Evolutionary conservation across 2,888 invertebrate genomes (phyloP), one percentile per base, ranked within the genome.

Genomic region (Blastobasis adustella): DNA sequence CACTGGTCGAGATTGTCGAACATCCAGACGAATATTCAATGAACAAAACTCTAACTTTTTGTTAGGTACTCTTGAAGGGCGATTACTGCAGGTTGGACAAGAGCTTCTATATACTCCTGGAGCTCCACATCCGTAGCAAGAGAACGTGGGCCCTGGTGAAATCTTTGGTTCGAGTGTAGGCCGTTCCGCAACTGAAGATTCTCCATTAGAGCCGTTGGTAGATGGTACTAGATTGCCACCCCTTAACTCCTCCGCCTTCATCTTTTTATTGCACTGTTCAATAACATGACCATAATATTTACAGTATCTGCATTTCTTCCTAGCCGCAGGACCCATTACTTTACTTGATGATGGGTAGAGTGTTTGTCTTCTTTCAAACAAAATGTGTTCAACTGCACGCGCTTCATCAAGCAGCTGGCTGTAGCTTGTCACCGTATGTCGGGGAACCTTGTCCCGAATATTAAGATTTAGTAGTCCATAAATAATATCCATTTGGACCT

Each of bases 101-200:
- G 53, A 54, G 10, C 48, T 53, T 9, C 58, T 45, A 0, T 53
- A 50, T 1, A 58, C 50, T 8, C 58, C 58, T 2, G 56, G 56
- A 10, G 58, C 49, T 44, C 58, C 55, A n/a, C 55, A 58, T 10
- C 57, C 57, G 36, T 55, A 55, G 40, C 55, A 58, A 8, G 43
- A 51, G 10, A 58, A 40, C 23, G 48, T 54, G 2, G 58, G 51
- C n/a, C n/a, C n/a, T 10, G 45, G 6, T 2, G 52, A 49, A 1
- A 53, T 52, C 36, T 54, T 52, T 10, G 53, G 53, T 7, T 39
- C 44, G 37, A 55, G 56, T n/a, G 48, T 55, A 0, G 8, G 41
- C 5, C 37, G 39, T 45, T 47, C 44, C 7, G 10, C 36, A 9
- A 4, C 10, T 1, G 6, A 9, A 6, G 8, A 9, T 7, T 36